Conservation (phyloP, 53 echinoderm and acorn worm genomes). For the Crossaster papposus region DNA sequence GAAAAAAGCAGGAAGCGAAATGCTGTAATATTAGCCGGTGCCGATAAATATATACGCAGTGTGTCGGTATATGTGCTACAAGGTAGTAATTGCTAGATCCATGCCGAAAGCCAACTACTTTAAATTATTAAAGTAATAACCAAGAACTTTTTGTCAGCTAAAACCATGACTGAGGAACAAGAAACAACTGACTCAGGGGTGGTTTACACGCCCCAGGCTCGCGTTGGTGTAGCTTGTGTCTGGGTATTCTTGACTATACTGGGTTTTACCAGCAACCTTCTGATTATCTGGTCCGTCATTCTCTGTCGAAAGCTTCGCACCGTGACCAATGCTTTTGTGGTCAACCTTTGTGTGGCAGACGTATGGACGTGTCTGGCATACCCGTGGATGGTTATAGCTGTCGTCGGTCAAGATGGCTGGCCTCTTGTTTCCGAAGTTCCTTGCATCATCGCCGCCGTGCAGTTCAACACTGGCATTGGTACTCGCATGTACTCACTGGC, state of each 20-base stretch:
- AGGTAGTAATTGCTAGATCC: too few relatives aligned
- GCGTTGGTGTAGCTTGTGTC: neutral
- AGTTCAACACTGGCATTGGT: conserved; percentile 17
- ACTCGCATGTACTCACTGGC: conserved; percentile 49
- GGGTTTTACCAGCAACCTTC: conserved; percentile 57
- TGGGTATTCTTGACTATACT: conserved; percentile 38
- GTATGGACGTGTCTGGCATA: conserved; percentile 57
- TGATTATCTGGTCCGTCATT: conserved; percentile 60
- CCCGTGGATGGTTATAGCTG: conserved; percentile 45
- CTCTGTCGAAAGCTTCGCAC: conserved; percentile 65
- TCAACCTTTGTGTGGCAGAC: conserved; percentile 67
- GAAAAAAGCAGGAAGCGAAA: too few relatives aligned
- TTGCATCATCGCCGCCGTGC: conserved; percentile 27
- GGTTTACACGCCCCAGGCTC: neutral
- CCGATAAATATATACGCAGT: too few relatives aligned
- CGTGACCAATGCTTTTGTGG: conserved; percentile 62
- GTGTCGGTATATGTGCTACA: too few relatives aligned
- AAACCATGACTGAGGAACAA: neutral
- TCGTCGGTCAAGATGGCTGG: conserved; percentile 53
- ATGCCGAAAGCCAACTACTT: too few relatives aligned
- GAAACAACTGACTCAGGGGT: neutral
- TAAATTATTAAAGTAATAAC: too few relatives aligned
- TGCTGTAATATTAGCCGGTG: too few relatives aligned
- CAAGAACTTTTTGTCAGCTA: neutral
- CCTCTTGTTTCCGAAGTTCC: conserved; percentile 42